Evolutionary conservation across 1,140 invertebrate genomes (phyloP), one percentile per base, ranked within the genome.

Genomic region (Holcopasites calliopsidis): DNA sequence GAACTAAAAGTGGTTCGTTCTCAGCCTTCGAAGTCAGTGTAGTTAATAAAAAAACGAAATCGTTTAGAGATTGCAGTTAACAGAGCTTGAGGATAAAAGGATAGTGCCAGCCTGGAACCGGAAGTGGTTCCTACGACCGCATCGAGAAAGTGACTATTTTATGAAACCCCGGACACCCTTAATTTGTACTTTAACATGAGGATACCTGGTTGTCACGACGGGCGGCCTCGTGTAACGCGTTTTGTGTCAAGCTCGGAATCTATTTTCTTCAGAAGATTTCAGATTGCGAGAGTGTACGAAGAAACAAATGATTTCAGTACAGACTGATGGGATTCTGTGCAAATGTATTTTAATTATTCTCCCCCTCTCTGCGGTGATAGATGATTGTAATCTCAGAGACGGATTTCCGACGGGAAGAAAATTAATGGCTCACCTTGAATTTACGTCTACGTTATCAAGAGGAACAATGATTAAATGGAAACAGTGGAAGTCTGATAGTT

Each of bases 151-250:
- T 57, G 50, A 42, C 38, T 54, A 49, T 80, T n/a, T n/a, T n/a
- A n/a, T 76, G 61, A 75, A 76, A 80, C 73, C 69, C 70, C 79
- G 79, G 77, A 76, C 72, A 76, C 60, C 66, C 60, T 80, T 82
- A 80, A 82, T 82, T 82, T 82, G 78, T 82, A 82, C 78, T 82
- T 82, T 26, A 77, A 74, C 57, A 49, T 71, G 78, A 81, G 72
- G 79, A 81, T 80, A 70, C 62, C 57, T 80, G 60, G 47, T 81
- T 70, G 64, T 72, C 44, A 69, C 42, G 52, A 60, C 11, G 5
- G 10, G 13, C 38, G 28, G 28, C n/a, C 61, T 66, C 61, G 71
- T 47, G 10, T 42, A 11, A 74, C 50, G 50, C 50, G 71, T 28
- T 76, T 33, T 47, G 58, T 70, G 64, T 44, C 54, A 50, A 40